Conservation (phyloP, 1,140 invertebrate species). For the Drosophila jambulina region DNA sequence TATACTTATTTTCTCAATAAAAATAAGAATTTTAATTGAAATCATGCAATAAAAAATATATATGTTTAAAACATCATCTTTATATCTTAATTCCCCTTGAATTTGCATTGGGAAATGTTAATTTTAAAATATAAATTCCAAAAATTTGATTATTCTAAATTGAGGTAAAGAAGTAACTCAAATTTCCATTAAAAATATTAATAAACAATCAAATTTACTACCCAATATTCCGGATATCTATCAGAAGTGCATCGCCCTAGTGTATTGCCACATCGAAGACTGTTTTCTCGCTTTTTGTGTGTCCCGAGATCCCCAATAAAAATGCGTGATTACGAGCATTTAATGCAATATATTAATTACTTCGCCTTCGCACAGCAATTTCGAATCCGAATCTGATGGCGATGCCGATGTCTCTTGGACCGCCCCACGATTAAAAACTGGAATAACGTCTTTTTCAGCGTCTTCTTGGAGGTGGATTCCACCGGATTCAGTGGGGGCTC, state of each 20-base stretch:
- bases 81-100: background rate
- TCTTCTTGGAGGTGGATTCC: conserved; percentile 45
- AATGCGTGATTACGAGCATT: conserved; percentile 66
- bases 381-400: conserved; percentile 27
- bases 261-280: background rate
- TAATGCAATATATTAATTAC: conserved; percentile 80
- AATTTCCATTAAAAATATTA: background rate
- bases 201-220: background rate
- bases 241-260: conserved; percentile 51
- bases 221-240: background rate
- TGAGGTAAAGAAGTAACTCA: background rate
- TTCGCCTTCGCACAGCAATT: conserved; percentile 38
- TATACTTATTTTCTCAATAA: background rate
- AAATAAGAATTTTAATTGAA: background rate
- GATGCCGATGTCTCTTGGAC: conserved; percentile 5
- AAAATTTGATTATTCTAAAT: background rate
- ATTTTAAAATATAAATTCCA: background rate
- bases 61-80: background rate
- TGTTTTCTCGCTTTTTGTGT: conserved; percentile 29
- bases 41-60: background rate
- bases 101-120: background rate
- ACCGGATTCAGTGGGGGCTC: conserved; percentile 27
- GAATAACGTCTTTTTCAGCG: conserved; percentile 77
- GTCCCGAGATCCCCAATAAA: conserved; percentile 55
- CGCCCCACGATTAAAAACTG: conserved; percentile 71